A percentile compares a stretch with the other conserved stretches of the same genome.
Evolutionary conservation across 2,113 vertebrate species (phyloP).

Genomic region (Otocyon megalotis): DNA sequence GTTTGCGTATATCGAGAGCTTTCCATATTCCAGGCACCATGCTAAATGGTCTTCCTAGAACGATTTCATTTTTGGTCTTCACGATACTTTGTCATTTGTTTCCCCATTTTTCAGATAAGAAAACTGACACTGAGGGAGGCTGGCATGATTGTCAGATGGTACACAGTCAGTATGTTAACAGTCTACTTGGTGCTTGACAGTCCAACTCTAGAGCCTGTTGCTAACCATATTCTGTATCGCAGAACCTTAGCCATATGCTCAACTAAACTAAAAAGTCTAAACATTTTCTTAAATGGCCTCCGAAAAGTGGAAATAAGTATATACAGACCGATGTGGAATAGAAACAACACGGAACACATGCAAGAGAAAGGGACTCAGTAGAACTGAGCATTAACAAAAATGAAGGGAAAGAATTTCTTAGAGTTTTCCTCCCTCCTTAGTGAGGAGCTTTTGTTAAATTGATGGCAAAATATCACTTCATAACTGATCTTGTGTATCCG

Average conservation of each 20-base stretch:
- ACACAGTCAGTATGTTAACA: not conserved
- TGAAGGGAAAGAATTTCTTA: not conserved
- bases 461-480: not conserved
- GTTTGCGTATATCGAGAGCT: not conserved
- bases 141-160: accelerated
- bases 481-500: not conserved
- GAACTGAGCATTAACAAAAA: not conserved
- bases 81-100: not conserved
- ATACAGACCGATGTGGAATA: accelerated
- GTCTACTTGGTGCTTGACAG: not conserved
- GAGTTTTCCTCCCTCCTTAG: not conserved
- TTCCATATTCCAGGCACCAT: not conserved
- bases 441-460: not conserved
- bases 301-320: not conserved
- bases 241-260: not conserved
- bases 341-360: not conserved
- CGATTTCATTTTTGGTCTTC: not conserved
- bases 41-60: not conserved
- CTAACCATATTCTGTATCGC: not conserved
- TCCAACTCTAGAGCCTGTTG: not conserved
- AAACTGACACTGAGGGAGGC: not conserved
- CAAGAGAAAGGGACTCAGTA: not conserved
- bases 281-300: not conserved
- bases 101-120: not conserved
- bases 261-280: not conserved